Evolutionary conservation across 92 coral and sea anemone species (phyloP), one percentile per base, ranked within the genome.

Genomic region (Siderastrea radians): DNA sequence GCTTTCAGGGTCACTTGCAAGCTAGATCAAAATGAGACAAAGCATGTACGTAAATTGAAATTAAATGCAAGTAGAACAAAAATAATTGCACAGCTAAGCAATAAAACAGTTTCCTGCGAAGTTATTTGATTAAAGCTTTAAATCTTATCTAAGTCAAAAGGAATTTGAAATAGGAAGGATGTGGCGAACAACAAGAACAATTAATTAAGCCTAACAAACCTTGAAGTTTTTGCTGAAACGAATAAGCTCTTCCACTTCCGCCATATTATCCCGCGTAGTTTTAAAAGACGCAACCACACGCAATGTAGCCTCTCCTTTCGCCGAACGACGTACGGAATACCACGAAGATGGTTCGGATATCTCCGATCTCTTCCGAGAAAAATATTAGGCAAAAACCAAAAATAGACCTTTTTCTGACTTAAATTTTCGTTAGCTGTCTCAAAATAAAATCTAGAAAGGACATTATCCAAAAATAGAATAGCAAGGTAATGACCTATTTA

Each of bases 191-290:
- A 57, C 4, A 52, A 38, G 3, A 45, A 48, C 71, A 43, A 54
- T 43, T 59, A 11, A 67, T 10, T 57, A 5, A 66, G 19, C 14
- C 3, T 65, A 69, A 83, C 68, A 68, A 87, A 95, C 98, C 94
- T 68, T 94, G 81, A 95, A 88, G 71, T 83, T 87, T 70, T 95
- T 78, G 49, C 91, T 74, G 77, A 92, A 95, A 48, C 69, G 86
- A 16, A 92, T 78, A 49, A 87, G 88, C 12, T 92, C 98, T 9
- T 92, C 95, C 13, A 95, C 64, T 44, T 90, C 95, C 79, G 86
- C 95, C 86, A 85, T 85, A 26, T 26, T 46, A 65, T 85, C 89
- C 87, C 87, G 87, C 87, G 87, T 16, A 83, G 72, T 83, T 83
- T 81, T 83, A 8, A 69, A 82, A 82, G 72, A 60, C 38, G 75